Evolutionary conservation across 2,888 invertebrate species (phyloP), one percentile per base, ranked within the genome.

Genomic region (Leptinotarsa rubiginosa): DNA sequence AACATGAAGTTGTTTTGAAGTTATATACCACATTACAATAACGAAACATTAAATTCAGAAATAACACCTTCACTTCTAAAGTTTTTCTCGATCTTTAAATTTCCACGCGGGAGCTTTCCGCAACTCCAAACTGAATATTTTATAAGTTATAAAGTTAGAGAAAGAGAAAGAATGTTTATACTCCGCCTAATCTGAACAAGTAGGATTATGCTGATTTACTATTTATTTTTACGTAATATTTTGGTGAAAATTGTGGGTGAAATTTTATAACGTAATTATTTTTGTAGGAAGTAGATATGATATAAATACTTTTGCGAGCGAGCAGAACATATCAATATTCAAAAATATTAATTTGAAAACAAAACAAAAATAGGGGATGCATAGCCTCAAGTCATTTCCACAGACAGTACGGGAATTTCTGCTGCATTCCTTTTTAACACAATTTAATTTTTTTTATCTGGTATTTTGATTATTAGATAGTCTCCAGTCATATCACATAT

Each of bases 51-150:
- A 78, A 79, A 81, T 81, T 80, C 80, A 77, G 79, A 82, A 82
- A 82, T 78, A 83, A 81, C 81, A 77, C 78, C 78, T 75, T 79
- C 81, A 80, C 80, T 80, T 81, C 75, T 71, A 77, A 83, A 83
- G 80, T 79, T 83, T 80, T 77, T 77, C 82, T 72, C 81, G 81
- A 82, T 83, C 82, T 81, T 75, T 69, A 78, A 80, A 79, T 81
- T 82, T 80, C 77, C 70, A 70, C 73, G 71, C 72, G 70, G 69
- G 65, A 76, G 73, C 72, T 75, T 64, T 74, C 74, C 66, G 74
- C 78, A 81, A 82, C 77, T 82, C 79, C 77, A 79, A 80, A 75
- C 80, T 82, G 83, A 84, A 84, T 84, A 84, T 84, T 83, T 84
- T 81, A 84, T 81, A 82, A 76, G 80, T 82, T 82, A 80, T 81